Evolutionary conservation across 30 jellyfish, hydroid and myxozoan genomes (phyloP), one percentile per base, ranked within the genome.

Genomic region (Clytia hemisphaerica): DNA sequence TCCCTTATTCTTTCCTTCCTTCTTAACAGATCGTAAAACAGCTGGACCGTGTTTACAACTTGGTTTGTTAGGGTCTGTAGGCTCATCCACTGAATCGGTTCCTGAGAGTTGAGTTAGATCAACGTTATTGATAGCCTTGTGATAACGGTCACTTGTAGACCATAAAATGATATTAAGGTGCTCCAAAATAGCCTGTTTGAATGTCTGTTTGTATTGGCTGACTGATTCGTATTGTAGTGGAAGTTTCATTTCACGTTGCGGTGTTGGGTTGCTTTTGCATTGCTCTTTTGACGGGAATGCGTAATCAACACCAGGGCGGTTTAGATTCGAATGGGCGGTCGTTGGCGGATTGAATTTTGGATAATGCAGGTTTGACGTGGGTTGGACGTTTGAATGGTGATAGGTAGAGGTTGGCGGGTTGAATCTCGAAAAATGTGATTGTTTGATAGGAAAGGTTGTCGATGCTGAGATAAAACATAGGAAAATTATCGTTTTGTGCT

Each of bases 111-210:
- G 33, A 4, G 71, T 22, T 16, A 69, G 32, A 35, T 69, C 81
- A 21, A 69, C 76, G 6, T 35, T 22, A 3, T 25, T 22, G 33
- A 69, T 26, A 16, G 21, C 45, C 49, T 21, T 32, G 36, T 21
- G 48, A 24, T 69, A 69, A 16, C 30, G 46, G 25, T 53, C 16
- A 24, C 76, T 45, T 4, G 49, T 30, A 28, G 15, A 35, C 1
- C 46, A 55, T 4, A 72, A 12, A 5, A 72, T 25, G 19, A 58
- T 48, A 14, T 60, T 40, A 27, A 62, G 48, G 34, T 62, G 75
- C 38, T 78, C 93, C 45, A 35, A 70, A 28, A 80, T 21, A 33
- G 86, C 86, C 1, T 85, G 22, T 72, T 65, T 71, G 44, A 80
- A 80, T 7, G 51, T 61, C 31, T 48, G 76, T 55, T 80, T 80